A percentile compares a stretch with the other conserved stretches of the same genome.
Evolutionary conservation across 2,113 vertebrate genomes (phyloP).

Genomic region (Tychaedon coryphoeus): DNA sequence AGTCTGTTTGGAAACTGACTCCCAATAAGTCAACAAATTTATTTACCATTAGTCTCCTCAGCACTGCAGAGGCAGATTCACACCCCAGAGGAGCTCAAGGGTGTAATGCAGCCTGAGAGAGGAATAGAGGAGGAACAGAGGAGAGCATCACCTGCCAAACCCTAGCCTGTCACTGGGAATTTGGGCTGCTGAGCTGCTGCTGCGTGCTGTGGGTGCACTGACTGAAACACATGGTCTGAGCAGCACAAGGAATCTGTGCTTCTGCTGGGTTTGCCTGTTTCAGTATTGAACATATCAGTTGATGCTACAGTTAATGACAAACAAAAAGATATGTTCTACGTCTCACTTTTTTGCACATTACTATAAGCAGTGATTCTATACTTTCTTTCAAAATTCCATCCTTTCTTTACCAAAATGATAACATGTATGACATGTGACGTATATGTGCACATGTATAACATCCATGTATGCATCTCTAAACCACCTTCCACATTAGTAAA

Average conservation of each 20-base stretch:
- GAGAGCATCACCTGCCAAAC: background rate
- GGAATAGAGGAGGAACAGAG: background rate
- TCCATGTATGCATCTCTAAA: background rate
- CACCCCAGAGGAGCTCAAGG: background rate
- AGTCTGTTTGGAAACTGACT: background rate
- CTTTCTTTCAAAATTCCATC: background rate
- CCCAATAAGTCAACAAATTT: background rate
- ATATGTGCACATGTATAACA: background rate
- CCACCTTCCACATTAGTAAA: background rate
- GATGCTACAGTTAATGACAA: background rate
- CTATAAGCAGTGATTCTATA: background rate
- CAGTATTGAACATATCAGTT: background rate
- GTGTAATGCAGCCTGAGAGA: background rate
- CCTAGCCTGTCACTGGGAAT: background rate
- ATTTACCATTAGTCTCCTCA: background rate
- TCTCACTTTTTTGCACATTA: background rate
- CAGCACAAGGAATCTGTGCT: background rate
- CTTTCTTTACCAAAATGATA: background rate
- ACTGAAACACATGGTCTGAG: fast-evolving
- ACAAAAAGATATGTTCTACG: background rate
- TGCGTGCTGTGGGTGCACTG: background rate
- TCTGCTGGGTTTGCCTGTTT: background rate
- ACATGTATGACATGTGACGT: background rate
- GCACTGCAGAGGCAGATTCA: background rate
- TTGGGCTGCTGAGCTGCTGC: background rate